These are phyloP conservation scores for Eristalis arbustorum DNA, from an alignment of 2,888 invertebrate species.

Conservation along the genomic window DNA sequence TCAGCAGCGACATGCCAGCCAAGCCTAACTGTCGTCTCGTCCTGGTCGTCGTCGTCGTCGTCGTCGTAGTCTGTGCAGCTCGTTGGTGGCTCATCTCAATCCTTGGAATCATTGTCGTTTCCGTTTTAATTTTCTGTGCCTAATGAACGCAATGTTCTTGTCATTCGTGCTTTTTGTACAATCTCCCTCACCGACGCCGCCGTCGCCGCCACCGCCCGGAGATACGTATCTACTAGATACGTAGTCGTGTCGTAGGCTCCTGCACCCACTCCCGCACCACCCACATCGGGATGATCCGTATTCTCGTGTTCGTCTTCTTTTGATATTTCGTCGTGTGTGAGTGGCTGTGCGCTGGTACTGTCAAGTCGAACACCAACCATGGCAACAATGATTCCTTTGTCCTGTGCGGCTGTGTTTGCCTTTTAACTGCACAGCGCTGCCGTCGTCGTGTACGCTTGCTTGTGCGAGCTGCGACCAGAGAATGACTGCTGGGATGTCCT, in stretches of 20 bases:
- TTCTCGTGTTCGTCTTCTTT: conserved; percentile 33
- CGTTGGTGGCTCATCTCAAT: conserved; percentile 57
- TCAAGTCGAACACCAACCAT: conserved; percentile 58
- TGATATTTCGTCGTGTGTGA: conserved; percentile 13
- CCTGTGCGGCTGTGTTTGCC: conserved; percentile 55
- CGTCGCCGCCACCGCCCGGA: no score
- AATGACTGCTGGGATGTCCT: conserved; percentile 40
- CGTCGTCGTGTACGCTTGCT: conserved; percentile 26
- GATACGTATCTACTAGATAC: conserved; percentile 58
- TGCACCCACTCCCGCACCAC: background rate
- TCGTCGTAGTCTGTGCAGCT: background rate
- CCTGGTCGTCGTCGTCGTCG: background rate
- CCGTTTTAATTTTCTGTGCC: conserved; percentile 68
- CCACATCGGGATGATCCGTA: conserved; percentile 48
- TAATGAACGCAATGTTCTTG: conserved; percentile 69
- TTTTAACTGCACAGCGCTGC: conserved; percentile 48
- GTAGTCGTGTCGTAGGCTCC: conserved; percentile 1
- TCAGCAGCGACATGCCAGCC: background rate
- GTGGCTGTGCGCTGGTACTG: conserved; percentile 32
- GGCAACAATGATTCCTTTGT: conserved; percentile 63
- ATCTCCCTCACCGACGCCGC: conserved; percentile 3
- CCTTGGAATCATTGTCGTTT: conserved; percentile 65
- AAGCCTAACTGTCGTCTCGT: background rate
- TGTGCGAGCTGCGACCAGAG: conserved; percentile 45
- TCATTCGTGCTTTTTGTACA: conserved; percentile 56